Conservation (phyloP, 2,113 vertebrate species). For the Telmatochromis brachygnathus region DNA sequence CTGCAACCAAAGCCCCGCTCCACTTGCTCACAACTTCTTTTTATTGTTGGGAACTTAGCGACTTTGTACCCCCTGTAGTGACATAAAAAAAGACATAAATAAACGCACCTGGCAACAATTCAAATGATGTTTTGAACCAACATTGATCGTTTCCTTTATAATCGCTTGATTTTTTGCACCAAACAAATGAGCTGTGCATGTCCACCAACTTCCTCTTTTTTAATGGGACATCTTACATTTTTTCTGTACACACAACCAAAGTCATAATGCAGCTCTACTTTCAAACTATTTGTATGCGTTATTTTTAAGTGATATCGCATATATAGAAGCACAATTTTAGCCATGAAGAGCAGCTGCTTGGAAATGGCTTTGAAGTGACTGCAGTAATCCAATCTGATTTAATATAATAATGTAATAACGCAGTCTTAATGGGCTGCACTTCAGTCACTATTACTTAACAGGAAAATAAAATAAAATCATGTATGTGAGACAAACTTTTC, state of each 20-base stretch:
- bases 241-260: background rate
- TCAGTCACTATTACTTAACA: background rate
- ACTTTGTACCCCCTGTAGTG: background rate
- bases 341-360: background rate
- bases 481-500: background rate
- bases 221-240: background rate
- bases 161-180: background rate
- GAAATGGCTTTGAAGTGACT: background rate
- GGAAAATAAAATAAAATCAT: background rate
- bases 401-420: background rate
- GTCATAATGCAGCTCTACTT: background rate
- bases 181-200: background rate
- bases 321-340: background rate
- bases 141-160: background rate
- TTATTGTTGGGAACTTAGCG: background rate
- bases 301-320: accelerated
- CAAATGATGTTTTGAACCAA: background rate
- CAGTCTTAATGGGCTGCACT: background rate
- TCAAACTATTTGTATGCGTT: background rate
- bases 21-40: background rate
- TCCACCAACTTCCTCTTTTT: background rate
- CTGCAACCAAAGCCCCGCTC: background rate
- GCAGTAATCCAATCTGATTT: accelerated
- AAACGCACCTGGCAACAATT: background rate
- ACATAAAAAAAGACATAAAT: background rate